Base-by-base conservation (phyloP, 2,888 invertebrate genomes). In the Herminia tarsipennalis region DNA sequence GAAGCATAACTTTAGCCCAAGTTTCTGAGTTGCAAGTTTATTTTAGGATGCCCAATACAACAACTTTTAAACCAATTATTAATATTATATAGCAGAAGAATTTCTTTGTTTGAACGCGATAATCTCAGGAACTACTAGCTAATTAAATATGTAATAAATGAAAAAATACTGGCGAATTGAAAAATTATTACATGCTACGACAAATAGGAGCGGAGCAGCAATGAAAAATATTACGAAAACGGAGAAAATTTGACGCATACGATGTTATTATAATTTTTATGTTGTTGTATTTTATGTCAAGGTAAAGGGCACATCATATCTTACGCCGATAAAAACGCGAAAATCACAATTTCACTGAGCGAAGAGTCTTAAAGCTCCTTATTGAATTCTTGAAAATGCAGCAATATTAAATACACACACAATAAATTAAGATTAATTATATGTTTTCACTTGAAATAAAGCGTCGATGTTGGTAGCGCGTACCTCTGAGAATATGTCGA, bases 401-500 rank as follows among this genome's bases (percentile, higher is more conserved):
- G 14, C n/a, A 21, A 30, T 38, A 8, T 24, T 38, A 22, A 38
- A 45, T 22, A 41, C 57, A 63, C 63, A 55, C 63, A 56, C 62
- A 37, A 35, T 22, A 39, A 51, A 35, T 40, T 13, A 48, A 44
- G 39, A 45, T 21, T 33, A 44, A 40, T 33, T 12, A 24, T 12
- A 24, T 36, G 36, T 34, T 37, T 32, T 57, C 63, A 63, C 63
- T 63, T 54, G 20, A 43, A 43, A 42, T 37, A 47, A 34, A 57
- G 42, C 25, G 36, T 47, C 44, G 37, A 37, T 66, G 41, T 48
- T 51, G 66, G 61, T 56, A 67, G 66, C 78, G 76, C 79, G 82
- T 88, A 87, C 87, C 87, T 88, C 82, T 77, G 62, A 62, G 55
- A 59, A 20, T 59, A 56, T 66, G 54, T 69, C 73, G 65, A 61